Conservation (phyloP, 2,888 invertebrate genomes). For the Volucella zonaria region DNA sequence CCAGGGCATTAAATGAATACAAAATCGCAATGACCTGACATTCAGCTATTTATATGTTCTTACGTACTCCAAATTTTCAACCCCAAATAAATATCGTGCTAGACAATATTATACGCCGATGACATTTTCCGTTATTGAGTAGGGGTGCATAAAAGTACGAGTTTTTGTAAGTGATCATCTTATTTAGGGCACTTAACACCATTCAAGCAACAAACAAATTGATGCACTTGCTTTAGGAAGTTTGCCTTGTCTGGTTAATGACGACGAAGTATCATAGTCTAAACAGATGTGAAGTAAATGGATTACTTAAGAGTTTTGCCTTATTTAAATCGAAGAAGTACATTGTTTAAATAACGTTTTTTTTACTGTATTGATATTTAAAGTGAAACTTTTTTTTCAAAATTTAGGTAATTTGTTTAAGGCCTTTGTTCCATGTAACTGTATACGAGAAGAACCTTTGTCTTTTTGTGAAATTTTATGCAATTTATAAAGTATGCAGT, state of each 20-base stretch:
- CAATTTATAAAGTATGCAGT: no score
- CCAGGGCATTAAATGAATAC: constrained; percentile 68
- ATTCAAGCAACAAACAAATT: constrained; percentile 81
- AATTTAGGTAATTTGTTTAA: no score
- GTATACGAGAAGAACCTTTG: no score
- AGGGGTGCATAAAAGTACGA: constrained; percentile 51
- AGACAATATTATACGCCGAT: constrained; percentile 56
- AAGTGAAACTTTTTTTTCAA: no score
- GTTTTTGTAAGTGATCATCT: constrained; percentile 77
- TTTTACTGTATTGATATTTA: no score
- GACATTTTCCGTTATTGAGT: constrained; percentile 41
- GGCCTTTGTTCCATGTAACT: no score
- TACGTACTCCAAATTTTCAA: background rate
- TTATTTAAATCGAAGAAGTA: no score
- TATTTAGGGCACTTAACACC: constrained; percentile 81
- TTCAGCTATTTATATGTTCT: constrained; percentile 60
- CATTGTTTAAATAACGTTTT: no score
- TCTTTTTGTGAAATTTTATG: no score
- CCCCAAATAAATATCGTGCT: background rate
- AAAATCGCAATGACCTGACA: constrained; percentile 59
- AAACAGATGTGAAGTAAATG: constrained; percentile 65
- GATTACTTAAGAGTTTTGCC: constrained; percentile 32
- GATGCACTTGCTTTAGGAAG: constrained; percentile 82
- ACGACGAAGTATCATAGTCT: constrained; percentile 11
- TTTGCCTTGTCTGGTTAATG: constrained; percentile 66